Evolutionary conservation across 2,888 invertebrate genomes (phyloP), one percentile per base, ranked within the genome.

Genomic region (Hydropsyche betteni): DNA sequence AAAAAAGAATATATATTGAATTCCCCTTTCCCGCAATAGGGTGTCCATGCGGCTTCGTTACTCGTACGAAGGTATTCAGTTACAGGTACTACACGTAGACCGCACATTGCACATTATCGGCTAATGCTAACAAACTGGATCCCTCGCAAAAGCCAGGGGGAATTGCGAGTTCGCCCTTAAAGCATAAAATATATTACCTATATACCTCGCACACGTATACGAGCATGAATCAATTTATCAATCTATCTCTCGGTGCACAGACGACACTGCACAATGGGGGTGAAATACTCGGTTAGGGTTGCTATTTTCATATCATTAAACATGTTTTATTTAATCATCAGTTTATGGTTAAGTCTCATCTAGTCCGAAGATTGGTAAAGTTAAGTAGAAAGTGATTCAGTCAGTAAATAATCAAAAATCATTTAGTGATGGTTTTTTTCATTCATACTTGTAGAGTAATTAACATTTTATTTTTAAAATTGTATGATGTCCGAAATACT

Each of bases 21-120:
- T 8, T 34, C 36, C 64, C 36, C 36, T 36, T 12, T 36, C 2
- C 10, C n/a, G 5, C 24, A n/a, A 64, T 34, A 64, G 36, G 12
- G 64, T 64, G 36, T 36, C 64, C 58, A 58, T 8, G 61, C 51
- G 5, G 52, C 6, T 71, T 58, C 34, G 33, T 36, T 16, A 10
- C 33, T 12, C 69, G 55, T 52, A n/a, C 52, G 68, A 73, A 73
- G 76, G 76, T 76, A 76, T 76, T 72, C 70, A 38, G 73, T 76
- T 69, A 73, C 73, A 58, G 55, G 44, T 33, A 73, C 73, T 76
- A 74, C 69, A 61, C 74, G 16, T 55, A 16, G 14, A 55, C 14
- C 14, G 14, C n/a, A 34, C 36, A 71, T 68, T 74, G 68, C 76
- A 77, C 76, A 77, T 77, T 77, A 77, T 77, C 74, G 61, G 76